Evolutionary conservation across 2,888 invertebrate genomes (phyloP).

Genomic region (Drosophila demipolita): DNA sequence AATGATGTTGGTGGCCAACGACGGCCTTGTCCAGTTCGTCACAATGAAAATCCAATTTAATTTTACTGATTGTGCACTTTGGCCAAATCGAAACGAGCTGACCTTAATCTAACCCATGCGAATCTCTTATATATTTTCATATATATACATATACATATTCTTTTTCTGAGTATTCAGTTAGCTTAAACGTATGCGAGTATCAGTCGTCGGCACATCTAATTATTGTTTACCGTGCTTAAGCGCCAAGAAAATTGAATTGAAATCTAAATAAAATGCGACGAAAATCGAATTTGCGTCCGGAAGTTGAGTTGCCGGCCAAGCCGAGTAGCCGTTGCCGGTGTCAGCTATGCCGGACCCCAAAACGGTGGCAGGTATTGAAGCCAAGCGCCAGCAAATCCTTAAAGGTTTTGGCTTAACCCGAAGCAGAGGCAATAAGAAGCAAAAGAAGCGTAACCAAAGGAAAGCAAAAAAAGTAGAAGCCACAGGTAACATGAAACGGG

Average conservation of each 20-base stretch:
- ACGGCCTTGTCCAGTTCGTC: conserved; percentile 70
- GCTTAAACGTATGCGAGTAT: conserved; percentile 38
- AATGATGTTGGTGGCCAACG: conserved; percentile 32
- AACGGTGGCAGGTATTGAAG: conserved; percentile 17
- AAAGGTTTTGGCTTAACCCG: conserved; percentile 62
- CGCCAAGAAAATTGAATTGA: conserved; percentile 79
- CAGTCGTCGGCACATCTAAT: conserved; percentile 71
- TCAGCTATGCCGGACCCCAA: conserved; percentile 25
- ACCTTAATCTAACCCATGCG: conserved; percentile 44
- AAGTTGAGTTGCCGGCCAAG: conserved; percentile 55
- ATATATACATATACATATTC: neutral
- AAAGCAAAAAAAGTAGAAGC: conserved; percentile 21
- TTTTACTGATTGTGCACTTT: conserved; percentile 80
- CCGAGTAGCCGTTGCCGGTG: conserved; percentile 40
- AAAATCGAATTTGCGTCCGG: conserved; percentile 79
- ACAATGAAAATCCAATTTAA: conserved; percentile 80
- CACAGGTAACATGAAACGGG: conserved; percentile 60
- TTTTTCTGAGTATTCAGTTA: conserved; percentile 9
- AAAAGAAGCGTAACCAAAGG: conserved; percentile 63
- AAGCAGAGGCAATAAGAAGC: conserved; percentile 58
- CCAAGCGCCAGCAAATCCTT: conserved; percentile 61
- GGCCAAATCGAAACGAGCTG: conserved; percentile 64
- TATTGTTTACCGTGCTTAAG: conserved; percentile 81
- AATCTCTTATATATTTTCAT: conserved; percentile 25
- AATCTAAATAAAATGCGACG: conserved; percentile 73